These are phyloP conservation scores for Ivindomyrus marchei DNA, from an alignment of 2,113 vertebrate genomes.

Conservation along the genomic window DNA sequence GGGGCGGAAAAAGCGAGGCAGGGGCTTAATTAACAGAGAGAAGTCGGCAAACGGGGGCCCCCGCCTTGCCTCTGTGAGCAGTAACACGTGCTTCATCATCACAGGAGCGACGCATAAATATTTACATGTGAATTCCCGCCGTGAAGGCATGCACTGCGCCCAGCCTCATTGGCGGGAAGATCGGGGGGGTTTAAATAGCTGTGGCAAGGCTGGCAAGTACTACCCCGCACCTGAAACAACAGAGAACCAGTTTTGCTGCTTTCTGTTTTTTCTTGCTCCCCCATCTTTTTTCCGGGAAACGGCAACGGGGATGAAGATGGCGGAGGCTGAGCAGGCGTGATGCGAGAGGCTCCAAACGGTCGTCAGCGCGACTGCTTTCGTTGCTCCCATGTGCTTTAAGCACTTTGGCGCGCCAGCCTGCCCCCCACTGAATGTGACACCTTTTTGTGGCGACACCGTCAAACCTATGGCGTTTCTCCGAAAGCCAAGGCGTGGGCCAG, in stretches of 20 bases:
- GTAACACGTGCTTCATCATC: slow-evolving; percentile 57
- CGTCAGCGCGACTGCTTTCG: slow-evolving; percentile 65
- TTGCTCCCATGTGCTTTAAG: slow-evolving; percentile 65
- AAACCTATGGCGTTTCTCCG: slow-evolving; percentile 51
- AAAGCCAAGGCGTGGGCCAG: slow-evolving; percentile 49
- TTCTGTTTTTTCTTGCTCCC: slow-evolving; percentile 32
- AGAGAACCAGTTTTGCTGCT: slow-evolving; percentile 29
- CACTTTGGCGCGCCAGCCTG: slow-evolving; percentile 56
- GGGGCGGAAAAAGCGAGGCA: background rate
- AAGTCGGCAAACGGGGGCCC: slow-evolving; percentile 25
- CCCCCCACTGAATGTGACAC: slow-evolving; percentile 61
- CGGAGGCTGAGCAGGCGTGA: slow-evolving; percentile 49
- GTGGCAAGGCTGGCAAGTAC: slow-evolving; percentile 51
- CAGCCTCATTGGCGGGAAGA: slow-evolving; percentile 56
- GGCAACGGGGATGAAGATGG: slow-evolving; percentile 55
- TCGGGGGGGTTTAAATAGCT: slow-evolving; percentile 56
- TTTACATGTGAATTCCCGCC: slow-evolving; percentile 57
- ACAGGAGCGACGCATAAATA: slow-evolving; percentile 62
- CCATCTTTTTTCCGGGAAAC: slow-evolving; percentile 33
- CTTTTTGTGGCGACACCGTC: slow-evolving; percentile 48
- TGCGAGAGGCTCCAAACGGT: slow-evolving; percentile 56
- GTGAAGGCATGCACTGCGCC: slow-evolving; percentile 46
- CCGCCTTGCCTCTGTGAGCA: slow-evolving; percentile 41
- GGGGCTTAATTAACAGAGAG: slow-evolving; percentile 10
- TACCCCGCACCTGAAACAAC: slow-evolving; percentile 23